Evolutionary conservation across 2,113 vertebrate species (phyloP).

Genomic region (Seriola rivoliana): DNA sequence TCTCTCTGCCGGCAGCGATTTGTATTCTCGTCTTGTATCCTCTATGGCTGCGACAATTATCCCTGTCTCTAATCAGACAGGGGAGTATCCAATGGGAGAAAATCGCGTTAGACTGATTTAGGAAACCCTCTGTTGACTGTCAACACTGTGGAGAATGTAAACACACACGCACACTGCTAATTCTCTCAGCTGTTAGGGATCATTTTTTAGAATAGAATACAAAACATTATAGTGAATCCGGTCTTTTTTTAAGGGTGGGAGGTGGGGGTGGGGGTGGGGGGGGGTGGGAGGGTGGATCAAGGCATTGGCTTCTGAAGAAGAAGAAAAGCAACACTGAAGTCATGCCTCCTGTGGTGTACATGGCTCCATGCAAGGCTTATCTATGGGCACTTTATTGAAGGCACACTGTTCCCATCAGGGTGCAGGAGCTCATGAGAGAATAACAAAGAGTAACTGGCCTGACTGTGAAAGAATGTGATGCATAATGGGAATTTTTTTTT

Average conservation of each 20-base stretch:
- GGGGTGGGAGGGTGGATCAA: too few species aligned
- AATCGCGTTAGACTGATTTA: slow-evolving; percentile 71
- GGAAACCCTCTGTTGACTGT: slow-evolving; percentile 74
- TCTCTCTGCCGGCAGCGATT: slow-evolving; percentile 45
- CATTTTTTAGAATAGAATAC: neutral
- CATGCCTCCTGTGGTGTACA: neutral
- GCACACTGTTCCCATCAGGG: slow-evolving; percentile 9
- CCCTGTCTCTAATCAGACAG: slow-evolving; percentile 68
- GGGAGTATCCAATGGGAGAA: slow-evolving; percentile 56
- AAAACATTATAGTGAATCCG: too few species aligned
- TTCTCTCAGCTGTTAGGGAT: slow-evolving; percentile 53
- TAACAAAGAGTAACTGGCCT: slow-evolving; percentile 6
- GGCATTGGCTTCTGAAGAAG: too few species aligned
- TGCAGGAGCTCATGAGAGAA: slow-evolving; percentile 19
- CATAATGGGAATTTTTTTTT: neutral
- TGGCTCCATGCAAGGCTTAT: neutral
- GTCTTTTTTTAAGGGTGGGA: too few species aligned
- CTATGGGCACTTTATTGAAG: slow-evolving; percentile 27
- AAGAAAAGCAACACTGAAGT: neutral
- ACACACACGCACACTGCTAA: slow-evolving; percentile 50
- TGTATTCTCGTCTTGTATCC: slow-evolving; percentile 62
- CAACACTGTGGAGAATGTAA: slow-evolving; percentile 65
- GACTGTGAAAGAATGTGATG: slow-evolving; percentile 7
- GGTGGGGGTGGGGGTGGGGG: too few species aligned
- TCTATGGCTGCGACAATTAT: slow-evolving; percentile 71